Evolutionary conservation across 2,888 invertebrate genomes (phyloP).

Genomic region (Conistra vaccinii): DNA sequence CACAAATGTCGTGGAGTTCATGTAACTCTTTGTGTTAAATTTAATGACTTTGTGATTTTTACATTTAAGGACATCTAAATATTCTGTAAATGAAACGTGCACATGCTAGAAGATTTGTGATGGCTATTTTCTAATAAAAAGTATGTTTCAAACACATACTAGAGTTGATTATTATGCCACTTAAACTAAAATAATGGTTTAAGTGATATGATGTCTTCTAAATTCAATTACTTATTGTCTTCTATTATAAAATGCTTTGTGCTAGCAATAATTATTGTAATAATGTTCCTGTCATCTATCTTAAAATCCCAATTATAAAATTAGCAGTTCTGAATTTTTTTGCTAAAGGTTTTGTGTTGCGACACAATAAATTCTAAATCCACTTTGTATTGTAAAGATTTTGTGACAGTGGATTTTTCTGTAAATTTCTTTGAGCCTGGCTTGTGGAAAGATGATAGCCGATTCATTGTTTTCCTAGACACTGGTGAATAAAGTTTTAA

Average conservation of each 20-base stretch:
- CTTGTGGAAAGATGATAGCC: slow-evolving; percentile 53
- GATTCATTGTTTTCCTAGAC: slow-evolving; percentile 55
- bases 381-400: slow-evolving; percentile 12
- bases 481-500: slow-evolving; percentile 63
- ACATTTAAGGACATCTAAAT: slow-evolving; percentile 21
- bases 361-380: slow-evolving; percentile 29
- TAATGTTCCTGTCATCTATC: slow-evolving; percentile 3
- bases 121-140: slow-evolving; percentile 3
- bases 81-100: slow-evolving; percentile 7
- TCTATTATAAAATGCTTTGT: slow-evolving; percentile 24
- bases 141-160: slow-evolving; percentile 17
- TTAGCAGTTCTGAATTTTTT: slow-evolving; percentile 13
- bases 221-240: background rate
- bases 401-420: slow-evolving; percentile 28
- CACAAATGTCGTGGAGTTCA: slow-evolving; percentile 12
- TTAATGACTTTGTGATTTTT: slow-evolving; percentile 19
- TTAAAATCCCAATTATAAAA: background rate
- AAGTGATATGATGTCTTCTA: slow-evolving; percentile 18
- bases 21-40: slow-evolving; percentile 15
- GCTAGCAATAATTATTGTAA: slow-evolving; percentile 11
- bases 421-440: slow-evolving; percentile 38
- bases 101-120: slow-evolving; percentile 30
- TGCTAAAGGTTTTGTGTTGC: background rate
- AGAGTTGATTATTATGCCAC: background rate
- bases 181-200: too few relatives aligned